Percentiles rank a stretch among this genome's conserved stretches.
Evolutionary conservation across 2,797 vertebrate species (phyloP).

Genomic region (Clamator glandarius): DNA sequence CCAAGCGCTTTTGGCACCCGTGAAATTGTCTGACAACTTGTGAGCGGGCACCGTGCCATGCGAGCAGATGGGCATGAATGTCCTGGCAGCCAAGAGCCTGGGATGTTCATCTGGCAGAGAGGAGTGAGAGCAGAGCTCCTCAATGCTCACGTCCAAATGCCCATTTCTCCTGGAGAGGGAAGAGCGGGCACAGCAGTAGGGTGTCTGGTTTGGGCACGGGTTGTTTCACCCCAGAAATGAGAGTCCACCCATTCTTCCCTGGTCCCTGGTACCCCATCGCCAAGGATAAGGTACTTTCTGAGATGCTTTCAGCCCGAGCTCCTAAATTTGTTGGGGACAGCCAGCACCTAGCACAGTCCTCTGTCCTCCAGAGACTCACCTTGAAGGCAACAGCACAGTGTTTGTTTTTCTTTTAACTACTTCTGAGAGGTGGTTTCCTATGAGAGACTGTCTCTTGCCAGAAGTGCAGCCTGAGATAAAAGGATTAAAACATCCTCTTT

Average conservation of each 20-base stretch:
- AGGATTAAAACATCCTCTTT: background rate
- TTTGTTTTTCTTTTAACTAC: background rate
- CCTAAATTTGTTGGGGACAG: background rate
- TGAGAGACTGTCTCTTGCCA: background rate
- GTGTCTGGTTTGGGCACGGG: background rate
- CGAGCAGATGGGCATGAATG: slow-evolving; percentile 62
- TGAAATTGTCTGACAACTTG: slow-evolving; percentile 64
- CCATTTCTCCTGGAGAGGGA: background rate
- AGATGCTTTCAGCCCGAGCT: background rate
- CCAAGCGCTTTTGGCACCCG: slow-evolving; percentile 59
- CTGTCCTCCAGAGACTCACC: background rate
- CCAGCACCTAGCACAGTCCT: background rate
- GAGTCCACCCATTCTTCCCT: background rate
- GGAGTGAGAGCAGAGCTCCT: background rate
- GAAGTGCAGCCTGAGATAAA: slow-evolving; percentile 21
- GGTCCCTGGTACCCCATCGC: background rate
- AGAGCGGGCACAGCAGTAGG: rapidly evolving
- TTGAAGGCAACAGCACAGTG: background rate
- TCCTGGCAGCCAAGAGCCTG: slow-evolving; percentile 38
- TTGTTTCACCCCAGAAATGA: background rate
- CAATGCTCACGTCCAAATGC: background rate
- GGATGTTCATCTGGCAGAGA: slow-evolving; percentile 44
- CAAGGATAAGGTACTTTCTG: background rate
- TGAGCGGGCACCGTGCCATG: slow-evolving; percentile 42
- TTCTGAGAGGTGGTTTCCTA: background rate